These are phyloP conservation scores for Nebria brevicollis DNA, from an alignment of 2,888 invertebrate species.

Conservation along the genomic window DNA sequence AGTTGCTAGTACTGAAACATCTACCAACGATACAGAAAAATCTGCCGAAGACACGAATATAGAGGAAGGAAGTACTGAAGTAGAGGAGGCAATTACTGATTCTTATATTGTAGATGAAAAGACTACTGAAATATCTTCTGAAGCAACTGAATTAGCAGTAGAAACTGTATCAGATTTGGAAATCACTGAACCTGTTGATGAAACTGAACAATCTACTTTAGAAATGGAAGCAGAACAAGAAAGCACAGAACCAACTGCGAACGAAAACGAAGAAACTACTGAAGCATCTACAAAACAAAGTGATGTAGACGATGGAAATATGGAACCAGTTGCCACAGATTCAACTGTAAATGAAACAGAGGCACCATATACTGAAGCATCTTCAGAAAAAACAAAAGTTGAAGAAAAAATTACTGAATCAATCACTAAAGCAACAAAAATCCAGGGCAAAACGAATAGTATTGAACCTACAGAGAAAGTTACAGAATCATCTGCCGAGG, in stretches of 20 bases:
- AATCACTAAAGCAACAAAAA: too few relatives aligned
- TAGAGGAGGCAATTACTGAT: constrained; percentile 2
- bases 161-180: neutral
- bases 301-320: neutral
- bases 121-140: neutral
- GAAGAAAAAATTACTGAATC: constrained; percentile 2
- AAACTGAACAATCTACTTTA: neutral
- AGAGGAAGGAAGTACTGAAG: constrained; percentile 5
- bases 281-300: too few relatives aligned
- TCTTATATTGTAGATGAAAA: neutral
- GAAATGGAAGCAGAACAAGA: neutral
- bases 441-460: too few relatives aligned
- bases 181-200: constrained; percentile 19
- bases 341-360: too few relatives aligned
- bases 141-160: neutral
- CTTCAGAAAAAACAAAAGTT: too few relatives aligned
- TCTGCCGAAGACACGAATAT: constrained; percentile 3
- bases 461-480: too few relatives aligned
- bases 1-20: constrained; percentile 4
- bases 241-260: too few relatives aligned
- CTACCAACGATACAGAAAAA: neutral
- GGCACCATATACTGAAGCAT: too few relatives aligned
- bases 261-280: too few relatives aligned
- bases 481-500: neutral
- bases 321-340: too few relatives aligned